Evolutionary conservation across 2,888 invertebrate species (phyloP).

Genomic region (Tanytarsus gracilentus): DNA sequence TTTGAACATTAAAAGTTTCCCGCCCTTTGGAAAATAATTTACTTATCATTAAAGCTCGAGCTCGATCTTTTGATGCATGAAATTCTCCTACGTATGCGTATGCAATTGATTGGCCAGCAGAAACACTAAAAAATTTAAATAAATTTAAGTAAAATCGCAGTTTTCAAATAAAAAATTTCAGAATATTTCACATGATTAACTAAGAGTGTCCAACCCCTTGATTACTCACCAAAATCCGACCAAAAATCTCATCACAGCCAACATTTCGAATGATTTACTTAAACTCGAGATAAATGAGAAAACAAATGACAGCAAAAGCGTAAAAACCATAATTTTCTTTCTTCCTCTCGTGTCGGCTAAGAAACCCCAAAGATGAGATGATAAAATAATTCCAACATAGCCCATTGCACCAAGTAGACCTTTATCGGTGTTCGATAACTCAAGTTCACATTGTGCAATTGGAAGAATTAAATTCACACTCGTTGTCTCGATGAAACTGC

Average conservation of each 20-base stretch:
- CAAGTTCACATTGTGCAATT: conserved; percentile 44
- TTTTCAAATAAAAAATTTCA: too few relatives aligned
- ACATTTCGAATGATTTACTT: conserved; percentile 45
- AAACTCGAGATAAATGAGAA: conserved; percentile 47
- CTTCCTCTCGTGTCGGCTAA: conserved; percentile 49
- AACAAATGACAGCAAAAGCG: conserved; percentile 44
- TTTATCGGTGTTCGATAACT: conserved; percentile 39
- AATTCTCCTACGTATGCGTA: conserved; percentile 45
- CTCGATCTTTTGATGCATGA: conserved; percentile 37
- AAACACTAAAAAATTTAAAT: conserved; percentile 37
- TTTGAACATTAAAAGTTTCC: not conserved
- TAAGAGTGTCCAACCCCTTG: not conserved
- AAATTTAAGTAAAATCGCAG: too few relatives aligned
- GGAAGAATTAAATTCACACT: conserved; percentile 47
- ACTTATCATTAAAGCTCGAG: conserved; percentile 34
- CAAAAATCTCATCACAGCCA: conserved; percentile 46
- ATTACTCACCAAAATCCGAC: conserved; percentile 39
- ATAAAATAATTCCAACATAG: conserved; percentile 45
- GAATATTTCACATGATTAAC: too few relatives aligned
- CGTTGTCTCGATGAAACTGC: conserved; percentile 44
- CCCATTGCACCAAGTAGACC: conserved; percentile 42
- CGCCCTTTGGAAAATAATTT: not conserved
- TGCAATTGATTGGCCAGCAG: conserved; percentile 42
- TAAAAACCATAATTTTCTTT: conserved; percentile 44
- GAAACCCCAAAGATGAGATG: conserved; percentile 52